Percentiles rank a stretch among this genome's conserved stretches.
Evolutionary conservation across 2,113 vertebrate genomes (phyloP).

Genomic region (Thomomys bottae): DNA sequence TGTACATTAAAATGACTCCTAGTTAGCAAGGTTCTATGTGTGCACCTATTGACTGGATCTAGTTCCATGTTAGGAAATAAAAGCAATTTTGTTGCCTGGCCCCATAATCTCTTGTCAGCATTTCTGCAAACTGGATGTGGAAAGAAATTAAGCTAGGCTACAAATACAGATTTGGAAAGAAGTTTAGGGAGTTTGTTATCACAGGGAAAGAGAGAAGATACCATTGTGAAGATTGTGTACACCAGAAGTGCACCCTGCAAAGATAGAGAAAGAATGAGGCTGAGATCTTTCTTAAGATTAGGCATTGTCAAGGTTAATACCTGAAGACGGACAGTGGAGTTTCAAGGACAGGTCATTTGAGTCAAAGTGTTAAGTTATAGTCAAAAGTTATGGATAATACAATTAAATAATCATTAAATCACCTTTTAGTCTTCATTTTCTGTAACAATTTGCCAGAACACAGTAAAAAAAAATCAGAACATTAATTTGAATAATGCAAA

Average conservation of each 20-base stretch:
- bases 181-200: not conserved
- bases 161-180: not conserved
- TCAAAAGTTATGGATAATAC: not conserved
- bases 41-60: not conserved
- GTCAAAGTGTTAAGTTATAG: not conserved
- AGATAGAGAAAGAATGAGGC: not conserved
- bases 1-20: not conserved
- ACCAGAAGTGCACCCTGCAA: not conserved
- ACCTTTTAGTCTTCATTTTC: not conserved
- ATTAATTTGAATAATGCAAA: constrained; percentile 38
- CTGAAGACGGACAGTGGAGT: not conserved
- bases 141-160: not conserved
- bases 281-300: not conserved
- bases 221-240: no score
- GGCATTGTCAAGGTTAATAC: not conserved
- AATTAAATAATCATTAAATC: constrained; percentile 49
- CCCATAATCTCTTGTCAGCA: not conserved
- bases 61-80: not conserved
- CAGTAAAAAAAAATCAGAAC: constrained; percentile 31
- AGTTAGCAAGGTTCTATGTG: not conserved
- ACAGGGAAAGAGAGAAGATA: not conserved
- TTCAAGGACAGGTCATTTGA: not conserved
- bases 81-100: no score
- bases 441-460: not conserved
- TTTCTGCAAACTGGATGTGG: not conserved